Evolutionary conservation across 2,113 vertebrate species (phyloP).

Genomic region (Nannospalax galili): DNA sequence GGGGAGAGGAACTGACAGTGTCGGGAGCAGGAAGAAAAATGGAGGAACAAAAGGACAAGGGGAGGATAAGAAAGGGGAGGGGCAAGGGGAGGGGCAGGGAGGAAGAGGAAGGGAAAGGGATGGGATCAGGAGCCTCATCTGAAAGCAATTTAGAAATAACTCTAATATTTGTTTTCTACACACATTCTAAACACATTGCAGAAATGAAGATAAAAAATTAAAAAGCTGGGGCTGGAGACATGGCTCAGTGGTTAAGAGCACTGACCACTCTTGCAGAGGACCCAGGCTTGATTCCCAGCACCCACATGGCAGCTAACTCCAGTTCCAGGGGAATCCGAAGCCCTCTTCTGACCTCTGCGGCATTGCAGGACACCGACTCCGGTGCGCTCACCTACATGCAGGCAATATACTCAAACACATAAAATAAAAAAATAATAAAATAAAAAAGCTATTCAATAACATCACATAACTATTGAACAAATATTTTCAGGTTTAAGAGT

Average conservation of each 20-base stretch:
- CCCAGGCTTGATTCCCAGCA: too few relatives aligned
- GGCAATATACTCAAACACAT: too few relatives aligned
- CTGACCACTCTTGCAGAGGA: too few relatives aligned
- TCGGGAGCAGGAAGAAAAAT: constrained; percentile 78
- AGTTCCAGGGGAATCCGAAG: too few relatives aligned
- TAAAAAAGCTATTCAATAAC: background rate
- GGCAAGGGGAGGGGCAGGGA: constrained; percentile 22
- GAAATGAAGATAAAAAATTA: background rate
- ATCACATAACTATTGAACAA: background rate
- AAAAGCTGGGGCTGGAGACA: too few relatives aligned
- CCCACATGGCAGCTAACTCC: too few relatives aligned
- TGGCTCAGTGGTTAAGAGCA: too few relatives aligned
- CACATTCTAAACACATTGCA: constrained; percentile 46
- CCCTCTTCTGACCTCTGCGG: too few relatives aligned
- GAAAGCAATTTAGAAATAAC: constrained; percentile 57
- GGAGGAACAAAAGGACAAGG: constrained; percentile 75
- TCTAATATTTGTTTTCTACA: background rate
- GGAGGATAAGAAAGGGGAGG: constrained; percentile 23
- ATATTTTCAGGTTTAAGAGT: constrained; percentile 46
- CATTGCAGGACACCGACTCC: too few relatives aligned
- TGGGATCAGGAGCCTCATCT: constrained; percentile 24
- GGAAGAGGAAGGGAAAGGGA: constrained; percentile 69
- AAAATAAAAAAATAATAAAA: too few relatives aligned
- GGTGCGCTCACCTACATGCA: too few relatives aligned
- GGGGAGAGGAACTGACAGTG: constrained; percentile 74